Evolutionary conservation across 2,113 vertebrate genomes (phyloP).

Genomic region (Crotalus horridus): DNA sequence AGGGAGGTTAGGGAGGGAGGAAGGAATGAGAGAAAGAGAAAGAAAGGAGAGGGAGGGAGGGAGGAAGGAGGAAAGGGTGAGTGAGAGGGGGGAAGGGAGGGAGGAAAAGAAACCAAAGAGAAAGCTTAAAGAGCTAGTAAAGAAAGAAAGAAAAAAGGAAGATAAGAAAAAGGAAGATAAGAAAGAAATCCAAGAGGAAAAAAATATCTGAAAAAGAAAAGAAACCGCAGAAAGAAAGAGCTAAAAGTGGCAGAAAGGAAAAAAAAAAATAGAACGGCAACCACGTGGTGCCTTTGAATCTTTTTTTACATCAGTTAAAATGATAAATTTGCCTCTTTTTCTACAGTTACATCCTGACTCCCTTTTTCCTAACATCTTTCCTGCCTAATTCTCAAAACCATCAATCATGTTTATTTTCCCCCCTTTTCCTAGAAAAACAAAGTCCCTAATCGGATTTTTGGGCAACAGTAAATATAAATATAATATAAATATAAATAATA

Average conservation of each 20-base stretch:
- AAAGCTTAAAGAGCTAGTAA: not conserved
- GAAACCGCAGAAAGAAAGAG: not conserved
- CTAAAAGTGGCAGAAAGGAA: not conserved
- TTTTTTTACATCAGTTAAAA: not conserved
- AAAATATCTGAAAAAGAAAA: no score
- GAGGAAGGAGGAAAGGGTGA: rapidly evolving
- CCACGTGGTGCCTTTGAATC: not conserved
- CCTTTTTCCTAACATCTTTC: not conserved
- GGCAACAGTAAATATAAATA: not conserved
- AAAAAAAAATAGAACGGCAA: not conserved
- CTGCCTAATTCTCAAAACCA: not conserved
- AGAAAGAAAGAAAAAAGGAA: not conserved
- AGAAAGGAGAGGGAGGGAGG: no score
- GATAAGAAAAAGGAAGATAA: no score
- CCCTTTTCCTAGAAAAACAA: not conserved
- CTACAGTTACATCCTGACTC: not conserved
- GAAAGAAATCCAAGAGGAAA: no score
- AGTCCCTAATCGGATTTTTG: not conserved
- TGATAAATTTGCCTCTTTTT: not conserved
- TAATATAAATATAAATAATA: not conserved
- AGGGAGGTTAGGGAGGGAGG: no score
- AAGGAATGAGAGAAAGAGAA: no score
- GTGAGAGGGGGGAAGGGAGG: rapidly evolving
- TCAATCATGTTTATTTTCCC: not conserved
- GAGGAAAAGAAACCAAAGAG: not conserved